Evolutionary conservation across 2,797 vertebrate genomes (phyloP), one percentile per base, ranked within the genome.

Genomic region (Bothrops alternatus): DNA sequence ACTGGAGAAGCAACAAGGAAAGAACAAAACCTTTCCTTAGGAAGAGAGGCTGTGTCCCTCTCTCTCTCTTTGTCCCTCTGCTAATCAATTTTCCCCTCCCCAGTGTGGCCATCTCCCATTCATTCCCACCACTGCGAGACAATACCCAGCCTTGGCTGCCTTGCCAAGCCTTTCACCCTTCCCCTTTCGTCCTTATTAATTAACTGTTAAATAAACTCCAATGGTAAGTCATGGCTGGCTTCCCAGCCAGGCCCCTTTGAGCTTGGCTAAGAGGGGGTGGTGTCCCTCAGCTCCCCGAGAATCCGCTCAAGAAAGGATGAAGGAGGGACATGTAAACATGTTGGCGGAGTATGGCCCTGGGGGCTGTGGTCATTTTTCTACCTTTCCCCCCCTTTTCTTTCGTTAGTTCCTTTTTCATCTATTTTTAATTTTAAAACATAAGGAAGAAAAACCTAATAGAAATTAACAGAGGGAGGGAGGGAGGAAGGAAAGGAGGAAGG

Each of bases 131-230:
- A 63, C 13, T 50, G 69, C 53, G 94, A 93, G 87, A 69, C 89
- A 92, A 94, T 58, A 50, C 20, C 7, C 82, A n/a, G 78, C 91
- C 55, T 88, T 87, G 87, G 37, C 42, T 42, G 61, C 26, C 65
- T 78, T 93, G 93, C 92, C 94, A 95, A 93, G 93, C 69, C 53
- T 88, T 88, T 93, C 69, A 90, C 73, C 56, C 91, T 91, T 60
- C 57, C 78, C 14, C 73, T n/a, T 89, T 93, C 95, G 94, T 95
- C 91, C 94, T 95, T 94, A 94, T 96, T 95, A 96, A 95, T 95
- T 94, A 96, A 96, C 92, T 93, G 94, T 56, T 94, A 94, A 95
- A 95, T 94, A 95, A 90, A 60, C 6, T 85, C 28, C 61, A 95
- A 94, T 95, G 95, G 94, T 93, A 91, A 91, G 92, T 88, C 89